Evolutionary conservation across 2,888 invertebrate genomes (phyloP).

Genomic region (Heteromurus nitidus): DNA sequence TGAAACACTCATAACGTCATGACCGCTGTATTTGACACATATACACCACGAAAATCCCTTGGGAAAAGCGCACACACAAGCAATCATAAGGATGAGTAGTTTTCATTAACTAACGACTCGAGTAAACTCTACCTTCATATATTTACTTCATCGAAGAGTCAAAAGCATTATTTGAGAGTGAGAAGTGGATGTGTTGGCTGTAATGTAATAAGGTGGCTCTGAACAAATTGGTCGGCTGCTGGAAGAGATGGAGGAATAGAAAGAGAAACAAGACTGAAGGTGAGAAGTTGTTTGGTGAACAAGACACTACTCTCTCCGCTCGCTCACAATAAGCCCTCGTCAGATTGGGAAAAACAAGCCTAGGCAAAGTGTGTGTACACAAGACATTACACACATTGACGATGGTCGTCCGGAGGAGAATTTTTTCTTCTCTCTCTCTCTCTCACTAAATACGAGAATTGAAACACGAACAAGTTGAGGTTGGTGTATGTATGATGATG

Average conservation of each 20-base stretch:
- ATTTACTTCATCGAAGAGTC: too few species aligned
- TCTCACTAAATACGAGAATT: too few species aligned
- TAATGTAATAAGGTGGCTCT: constrained; percentile 57
- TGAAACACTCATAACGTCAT: constrained; percentile 1
- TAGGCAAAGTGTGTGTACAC: constrained; percentile 55
- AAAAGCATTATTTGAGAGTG: too few species aligned
- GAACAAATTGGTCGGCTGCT: constrained; percentile 64
- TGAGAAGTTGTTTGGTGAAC: constrained; percentile 53
- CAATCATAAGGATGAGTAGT: too few species aligned
- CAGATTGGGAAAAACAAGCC: too few species aligned
- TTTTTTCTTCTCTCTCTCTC: background rate
- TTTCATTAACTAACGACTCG: too few species aligned
- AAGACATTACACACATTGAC: constrained; percentile 42
- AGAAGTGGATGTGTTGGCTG: constrained; percentile 39
- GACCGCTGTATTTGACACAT: too few species aligned
- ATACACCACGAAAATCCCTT: too few species aligned
- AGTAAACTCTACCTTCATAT: too few species aligned
- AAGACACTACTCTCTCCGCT: background rate
- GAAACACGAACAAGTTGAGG: too few species aligned
- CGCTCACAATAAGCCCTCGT: constrained; percentile 14
- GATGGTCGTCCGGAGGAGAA: background rate
- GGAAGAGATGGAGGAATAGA: constrained; percentile 38
- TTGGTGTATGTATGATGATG: background rate
- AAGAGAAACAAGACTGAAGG: constrained; percentile 22
- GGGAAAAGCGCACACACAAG: too few species aligned